Conservation (phyloP, 2,888 invertebrate species). For the Limnephilus rhombicus region DNA sequence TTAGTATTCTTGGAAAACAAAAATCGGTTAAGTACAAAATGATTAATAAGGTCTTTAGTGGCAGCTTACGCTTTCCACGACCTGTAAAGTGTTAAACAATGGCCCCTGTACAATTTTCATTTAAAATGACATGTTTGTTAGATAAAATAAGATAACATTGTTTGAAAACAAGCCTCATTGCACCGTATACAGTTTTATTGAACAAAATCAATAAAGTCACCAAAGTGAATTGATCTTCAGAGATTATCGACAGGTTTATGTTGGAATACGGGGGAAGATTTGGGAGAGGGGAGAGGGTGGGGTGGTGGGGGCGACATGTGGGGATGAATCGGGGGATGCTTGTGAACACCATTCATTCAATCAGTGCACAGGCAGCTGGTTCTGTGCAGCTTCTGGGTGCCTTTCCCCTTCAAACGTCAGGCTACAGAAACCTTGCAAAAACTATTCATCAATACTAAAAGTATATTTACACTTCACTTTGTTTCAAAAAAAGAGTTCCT, state of each 20-base stretch:
- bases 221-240: constrained; percentile 52
- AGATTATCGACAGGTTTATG: constrained; percentile 56
- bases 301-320: constrained; percentile 3
- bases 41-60: constrained; percentile 24
- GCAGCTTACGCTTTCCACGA: constrained; percentile 4
- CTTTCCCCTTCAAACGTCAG: constrained; percentile 57
- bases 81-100: constrained; percentile 33
- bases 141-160: constrained; percentile 47
- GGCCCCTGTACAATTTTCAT: constrained; percentile 36
- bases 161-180: constrained; percentile 54
- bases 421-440: constrained; percentile 60
- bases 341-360: constrained; percentile 63
- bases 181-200: constrained; percentile 47
- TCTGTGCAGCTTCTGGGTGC: constrained; percentile 60
- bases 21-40: constrained; percentile 26
- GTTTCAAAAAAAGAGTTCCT: constrained; percentile 56
- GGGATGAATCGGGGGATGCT: neutral
- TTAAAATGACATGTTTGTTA: constrained; percentile 38
- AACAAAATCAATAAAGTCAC: constrained; percentile 32
- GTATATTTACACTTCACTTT: constrained; percentile 60
- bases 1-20: neutral
- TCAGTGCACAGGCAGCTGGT: constrained; percentile 63
- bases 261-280: constrained; percentile 16
- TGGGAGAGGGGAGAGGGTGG: neutral
- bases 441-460: constrained; percentile 62